Evolutionary conservation across 2,797 vertebrate species (phyloP), one percentile per base, ranked within the genome.

Genomic region (Hydrocynus forskahlii): DNA sequence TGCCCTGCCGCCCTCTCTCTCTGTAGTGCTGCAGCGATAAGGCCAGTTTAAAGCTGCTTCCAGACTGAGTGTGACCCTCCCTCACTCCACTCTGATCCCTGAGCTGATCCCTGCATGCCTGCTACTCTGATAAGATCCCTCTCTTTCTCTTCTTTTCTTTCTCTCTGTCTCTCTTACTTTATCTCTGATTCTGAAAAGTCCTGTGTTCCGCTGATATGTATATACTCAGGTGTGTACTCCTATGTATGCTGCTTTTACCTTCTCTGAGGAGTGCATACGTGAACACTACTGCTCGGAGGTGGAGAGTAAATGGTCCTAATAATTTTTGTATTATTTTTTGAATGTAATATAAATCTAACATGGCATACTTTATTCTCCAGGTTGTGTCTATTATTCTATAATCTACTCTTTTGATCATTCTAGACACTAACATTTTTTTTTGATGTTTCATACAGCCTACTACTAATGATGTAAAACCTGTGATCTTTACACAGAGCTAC

Each of bases 61-160:
- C 25, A 70, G 55, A 29, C 14, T 19, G 29, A 62, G 43, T 81
- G 57, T 67, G 25, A 83, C 75, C 71, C 74, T 67, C 57, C 69
- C 19, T 45, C 57, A 52, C 80, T 59, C 50, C 45, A 48, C 75
- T 86, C 84, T 69, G 70, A 82, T 87, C 78, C 75, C 62, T 19
- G 19, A 82, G 45, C 76, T 69, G 62, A 86, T 86, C 76, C 19
- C 80, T 67, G 64, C 69, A 69, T 67, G 71, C 59, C 75, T 76
- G 60, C 50, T 59, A 25, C 43, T 67, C 76, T 68, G 76, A 84
- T 80, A 76, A 72, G 66, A 76, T 74, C 71, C 69, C 29, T 13
- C 10, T 72, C 52, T 82, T 57, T 66, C 48, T 72, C 35, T 66
- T 63, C 38, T 77, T 72, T 17, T 50, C 52, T 23, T 25, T 14